Conservation (phyloP, 2,113 vertebrate genomes). For the Hucho hucho region DNA sequence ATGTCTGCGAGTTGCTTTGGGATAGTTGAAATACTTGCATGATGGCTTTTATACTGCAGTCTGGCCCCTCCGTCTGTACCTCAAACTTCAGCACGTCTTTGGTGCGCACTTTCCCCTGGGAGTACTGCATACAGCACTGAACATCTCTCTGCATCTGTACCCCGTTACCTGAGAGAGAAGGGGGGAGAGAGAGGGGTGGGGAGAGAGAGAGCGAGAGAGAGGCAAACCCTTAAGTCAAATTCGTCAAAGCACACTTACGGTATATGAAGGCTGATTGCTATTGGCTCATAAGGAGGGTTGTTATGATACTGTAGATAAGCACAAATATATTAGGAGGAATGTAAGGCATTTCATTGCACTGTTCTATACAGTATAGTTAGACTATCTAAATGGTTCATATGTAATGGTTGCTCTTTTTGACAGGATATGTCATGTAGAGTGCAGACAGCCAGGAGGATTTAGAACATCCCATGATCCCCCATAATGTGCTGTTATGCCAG, state of each 20-base stretch:
- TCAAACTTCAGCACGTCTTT: constrained; percentile 80
- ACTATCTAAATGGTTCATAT: neutral
- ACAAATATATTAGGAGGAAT: neutral
- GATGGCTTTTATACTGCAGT: constrained; percentile 82
- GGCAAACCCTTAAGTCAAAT: neutral
- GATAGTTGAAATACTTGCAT: constrained; percentile 80
- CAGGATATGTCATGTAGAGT: constrained; percentile 23
- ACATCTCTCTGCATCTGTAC: constrained; percentile 80
- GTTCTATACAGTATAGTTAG: neutral
- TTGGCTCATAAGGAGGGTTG: neutral
- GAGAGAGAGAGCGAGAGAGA: neutral
- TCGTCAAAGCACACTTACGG: neutral
- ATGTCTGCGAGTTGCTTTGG: constrained; percentile 62
- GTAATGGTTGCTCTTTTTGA: constrained; percentile 3
- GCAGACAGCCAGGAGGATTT: constrained; percentile 40
- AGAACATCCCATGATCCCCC: constrained; percentile 56
- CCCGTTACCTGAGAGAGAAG: constrained; percentile 66
- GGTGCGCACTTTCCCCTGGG: constrained; percentile 77
- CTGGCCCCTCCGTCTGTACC: constrained; percentile 78
- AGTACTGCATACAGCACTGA: constrained; percentile 82
- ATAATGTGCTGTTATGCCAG: constrained; percentile 40
- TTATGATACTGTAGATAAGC: neutral
- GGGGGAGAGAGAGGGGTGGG: neutral
- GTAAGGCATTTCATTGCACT: neutral
- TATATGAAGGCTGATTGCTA: neutral